A percentile compares a stretch with the other conserved stretches of the same genome.
Conservation (phyloP, 64 coral and sea anemone genomes). For the Montipora capricornis region DNA sequence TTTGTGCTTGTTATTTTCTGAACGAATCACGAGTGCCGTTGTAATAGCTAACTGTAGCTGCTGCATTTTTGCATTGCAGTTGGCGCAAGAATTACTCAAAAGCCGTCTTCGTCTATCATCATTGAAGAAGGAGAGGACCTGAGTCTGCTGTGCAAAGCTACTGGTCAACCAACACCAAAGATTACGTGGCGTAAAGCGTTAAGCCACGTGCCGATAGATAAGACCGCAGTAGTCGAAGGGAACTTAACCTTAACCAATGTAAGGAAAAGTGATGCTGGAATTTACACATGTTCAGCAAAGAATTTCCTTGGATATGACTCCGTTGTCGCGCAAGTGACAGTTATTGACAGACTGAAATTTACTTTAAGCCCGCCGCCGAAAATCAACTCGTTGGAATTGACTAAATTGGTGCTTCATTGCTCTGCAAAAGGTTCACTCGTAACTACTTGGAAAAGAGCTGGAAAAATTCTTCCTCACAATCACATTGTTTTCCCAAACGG, state of each 20-base stretch:
- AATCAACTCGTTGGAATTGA: neutral
- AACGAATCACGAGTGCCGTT: too few relatives aligned
- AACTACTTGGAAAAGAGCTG: neutral
- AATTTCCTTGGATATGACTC: constrained; percentile 35
- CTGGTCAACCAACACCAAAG: constrained; percentile 20
- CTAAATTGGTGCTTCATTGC: neutral
- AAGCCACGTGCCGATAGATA: neutral
- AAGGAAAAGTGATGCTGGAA: constrained; percentile 7
- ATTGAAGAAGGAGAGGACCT: constrained; percentile 37
- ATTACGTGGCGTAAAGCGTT: constrained; percentile 43
- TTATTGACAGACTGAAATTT: constrained; percentile 44
- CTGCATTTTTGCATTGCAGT: neutral
- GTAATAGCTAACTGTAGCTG: too few relatives aligned
- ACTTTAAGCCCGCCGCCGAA: neutral
- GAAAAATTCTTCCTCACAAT: neutral
- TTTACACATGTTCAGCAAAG: constrained; percentile 6
- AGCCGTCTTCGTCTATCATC: neutral
- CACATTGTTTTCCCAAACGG: constrained; percentile 36
- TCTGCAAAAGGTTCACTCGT: neutral
- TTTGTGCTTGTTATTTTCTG: too few relatives aligned
- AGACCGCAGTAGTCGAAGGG: neutral
- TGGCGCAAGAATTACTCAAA: constrained; percentile 6
- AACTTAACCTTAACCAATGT: neutral
- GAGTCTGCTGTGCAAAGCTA: constrained; percentile 24
- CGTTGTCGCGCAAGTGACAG: neutral